Evolutionary conservation across 1,140 invertebrate species (phyloP), one percentile per base, ranked within the genome.

Genomic region (Oppia nitens): DNA sequence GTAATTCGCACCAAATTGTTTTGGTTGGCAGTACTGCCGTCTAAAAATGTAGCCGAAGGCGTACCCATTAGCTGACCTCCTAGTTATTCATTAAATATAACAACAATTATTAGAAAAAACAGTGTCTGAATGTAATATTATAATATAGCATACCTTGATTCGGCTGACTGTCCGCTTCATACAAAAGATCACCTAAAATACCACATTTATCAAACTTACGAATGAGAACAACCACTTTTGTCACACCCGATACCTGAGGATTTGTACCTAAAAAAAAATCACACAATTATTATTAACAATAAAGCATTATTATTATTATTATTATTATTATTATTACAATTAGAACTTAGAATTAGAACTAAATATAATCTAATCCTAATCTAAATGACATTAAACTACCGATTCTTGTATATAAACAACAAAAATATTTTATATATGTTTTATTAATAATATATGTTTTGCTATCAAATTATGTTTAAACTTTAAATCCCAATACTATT

Each of bases 141-240:
- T 29, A 58, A 21, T 21, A 56, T 17, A 27, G 20, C 9, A 20
- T 54, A 52, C 52, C 32, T 49, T 59, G 49, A 29, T 14, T 32
- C 26, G 47, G 11, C 23, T 50, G 32, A 47, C 24, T 50, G n/a
- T 59, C 57, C 14, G 57, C 47, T 48, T 59, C 57, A 29, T 59
- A 59, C 3, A 54, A n/a, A 9, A 59, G 21, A 26, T 59, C 52
- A 1, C 21, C 1, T 1, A 14, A 1, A 27, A 59, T 59, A 9
- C 17, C n/a, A 54, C 57, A 59, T 4, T 9, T 2, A 26, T 6
- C 24, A 45, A 59, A 59, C n/a, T 24, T 3, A 3, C 51, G 28
- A 1, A 59, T 26, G 14, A 53, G 17, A 12, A 59, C 57, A 21
- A 45, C 55, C 2, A 59, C 57, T 27, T 59, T 59, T 1, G 57